Base-by-base conservation (phyloP, 1,140 invertebrate genomes). In the Caerostris extrusa region DNA sequence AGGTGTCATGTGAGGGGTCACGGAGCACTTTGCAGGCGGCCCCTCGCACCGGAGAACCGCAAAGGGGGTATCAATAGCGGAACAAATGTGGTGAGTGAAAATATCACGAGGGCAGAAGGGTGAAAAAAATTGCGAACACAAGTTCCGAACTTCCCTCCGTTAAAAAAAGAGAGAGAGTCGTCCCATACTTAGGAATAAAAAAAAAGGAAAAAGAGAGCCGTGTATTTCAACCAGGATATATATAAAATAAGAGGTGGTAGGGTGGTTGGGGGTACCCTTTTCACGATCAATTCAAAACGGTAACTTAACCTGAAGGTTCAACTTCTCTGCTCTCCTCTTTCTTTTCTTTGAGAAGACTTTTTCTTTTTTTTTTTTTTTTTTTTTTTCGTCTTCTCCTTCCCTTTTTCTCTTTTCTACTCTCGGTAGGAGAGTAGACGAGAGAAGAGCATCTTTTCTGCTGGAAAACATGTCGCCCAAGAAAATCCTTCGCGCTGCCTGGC, bases 71-170 rank as follows among this genome's bases (percentile, higher is more conserved):
- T 93, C 86, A 89, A 93, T 88, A 89, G 85, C 92, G 85, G 92
- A 93, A 93, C 92, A 93, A 93, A 93, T 93, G 92, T 93, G 92
- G 92, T 82, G 92, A 93, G 92, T 93, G 92, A 67, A 89, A 93
- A 89, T 93, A 89, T 81, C 64, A 56, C 55, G 69, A 77, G 71
- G 58, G 83, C 64, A 89, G 86, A 57, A 67, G 60, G 69, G 12
- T 56, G 71, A 88, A 64, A 88, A 67, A 19, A 71, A 77, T 19
- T 77, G 82, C 77, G 90, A 92, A 85, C 60, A 85, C 77, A 85
- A 83, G 58, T 92, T 85, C n/a, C 60, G 60, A 83, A 82, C 55
- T 58, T 57, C 61, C 77, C 50, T 10, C n/a, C n/a, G 10, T 81
- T 81, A 81, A 53, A 57, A n/a, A 57, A 71, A 83, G 85, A 92